These are phyloP conservation scores for Stenodema calcarata DNA, from an alignment of 2,888 invertebrate genomes.

Conservation along the genomic window DNA sequence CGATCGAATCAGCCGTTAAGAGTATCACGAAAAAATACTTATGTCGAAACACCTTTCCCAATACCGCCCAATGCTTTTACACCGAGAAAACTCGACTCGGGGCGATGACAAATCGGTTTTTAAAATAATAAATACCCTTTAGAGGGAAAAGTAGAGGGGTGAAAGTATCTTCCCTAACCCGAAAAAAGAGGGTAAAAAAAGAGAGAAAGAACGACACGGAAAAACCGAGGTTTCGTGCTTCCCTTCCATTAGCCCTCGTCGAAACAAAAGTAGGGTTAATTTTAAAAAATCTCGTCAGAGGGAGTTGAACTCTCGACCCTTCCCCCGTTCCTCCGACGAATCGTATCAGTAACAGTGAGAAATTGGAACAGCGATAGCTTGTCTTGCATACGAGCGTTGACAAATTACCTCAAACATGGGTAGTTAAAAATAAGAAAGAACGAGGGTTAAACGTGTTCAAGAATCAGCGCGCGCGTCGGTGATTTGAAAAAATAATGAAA, in stretches of 20 bases:
- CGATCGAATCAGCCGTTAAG: no score
- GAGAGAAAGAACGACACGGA: neutral
- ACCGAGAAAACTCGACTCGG: neutral
- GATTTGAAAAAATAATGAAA: no score
- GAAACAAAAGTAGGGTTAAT: slow-evolving; percentile 17
- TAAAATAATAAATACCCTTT: slow-evolving; percentile 19
- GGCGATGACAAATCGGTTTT: slow-evolving; percentile 6
- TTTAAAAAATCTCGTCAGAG: neutral
- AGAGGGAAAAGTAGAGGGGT: neutral
- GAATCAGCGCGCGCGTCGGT: no score
- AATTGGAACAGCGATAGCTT: slow-evolving; percentile 39
- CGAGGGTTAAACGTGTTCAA: no score
- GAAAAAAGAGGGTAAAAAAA: neutral
- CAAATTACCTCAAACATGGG: slow-evolving; percentile 27
- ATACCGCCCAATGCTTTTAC: neutral
- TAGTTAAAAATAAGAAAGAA: neutral
- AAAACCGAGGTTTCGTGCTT: neutral
- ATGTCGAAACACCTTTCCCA: neutral
- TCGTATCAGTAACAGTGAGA: slow-evolving; percentile 37
- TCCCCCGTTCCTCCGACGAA: neutral
- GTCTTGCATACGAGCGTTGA: slow-evolving; percentile 37
- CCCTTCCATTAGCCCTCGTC: neutral
- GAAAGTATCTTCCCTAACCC: neutral
- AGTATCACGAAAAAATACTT: neutral
- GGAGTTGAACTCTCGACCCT: neutral